Evolutionary conservation across 2,113 vertebrate genomes (phyloP), one percentile per base, ranked within the genome.

Genomic region (Pterocles orientalis): DNA sequence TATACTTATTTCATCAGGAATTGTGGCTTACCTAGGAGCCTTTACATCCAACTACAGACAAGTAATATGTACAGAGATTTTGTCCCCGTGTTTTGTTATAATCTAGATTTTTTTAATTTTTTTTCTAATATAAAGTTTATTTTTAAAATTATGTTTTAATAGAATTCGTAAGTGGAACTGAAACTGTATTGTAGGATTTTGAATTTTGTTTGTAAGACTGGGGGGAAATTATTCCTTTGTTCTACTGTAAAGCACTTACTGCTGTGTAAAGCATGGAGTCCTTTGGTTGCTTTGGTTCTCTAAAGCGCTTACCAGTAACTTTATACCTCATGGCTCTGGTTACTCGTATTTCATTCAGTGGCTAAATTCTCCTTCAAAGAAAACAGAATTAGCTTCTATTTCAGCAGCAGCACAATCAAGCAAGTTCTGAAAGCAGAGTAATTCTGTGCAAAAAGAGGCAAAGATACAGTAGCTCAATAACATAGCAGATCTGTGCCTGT

Each of bases 1-100:
- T 80, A 98, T 98, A 81, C 98, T 99, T 53, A 98, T 99, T 94
- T 99, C 99, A 43, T 98, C 99, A 3, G 99, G 98, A 79, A 95
- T 99, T 16, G 98, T 98, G 6, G 98, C 98, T 86, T 99, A 99
- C 95, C 97, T 99, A 56, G 99, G 98, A 72, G 98, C 99, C 62
- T 99, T 99, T 88, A 99, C 99, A 13, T 98, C 98, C 57, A 98
- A 96, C 94, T 99, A 98, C 81, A 98, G 99, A 96, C 98, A 99
- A 97, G 98, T 99, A 95, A 76, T 76, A 19, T 7, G 4, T 31
- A 31, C 29, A 88, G 39, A 41, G 25, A 41, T 84, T 90, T 58
- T 92, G 16, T 66, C 17, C 34, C 8, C 3, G 6, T 70, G 26
- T 39, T 70, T 81, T 83, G 7, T 23, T 80, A 51, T 76, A n/a